Base-by-base conservation (phyloP, 1,140 invertebrate species). In the Pseudomyrmex pallidus region DNA sequence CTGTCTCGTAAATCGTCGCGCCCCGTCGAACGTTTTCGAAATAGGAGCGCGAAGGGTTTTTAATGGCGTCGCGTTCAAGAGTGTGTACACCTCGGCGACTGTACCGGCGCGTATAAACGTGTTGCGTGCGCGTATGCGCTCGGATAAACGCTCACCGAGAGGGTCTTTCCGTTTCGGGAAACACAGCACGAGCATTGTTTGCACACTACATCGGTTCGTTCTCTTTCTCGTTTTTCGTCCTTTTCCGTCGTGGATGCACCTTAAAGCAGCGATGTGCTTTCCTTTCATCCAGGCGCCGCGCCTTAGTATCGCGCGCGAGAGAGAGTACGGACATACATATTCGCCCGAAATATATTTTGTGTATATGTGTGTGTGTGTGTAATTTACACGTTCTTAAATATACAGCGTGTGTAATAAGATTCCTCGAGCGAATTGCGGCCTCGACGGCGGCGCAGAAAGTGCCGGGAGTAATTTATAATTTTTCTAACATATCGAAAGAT, bases 121-220 rank as follows among this genome's bases (percentile, higher is more conserved):
- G 83, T 86, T 86, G 80, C 87, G 76, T 54, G 78, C 59, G 85
- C 85, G 82, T 87, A 90, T 68, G 88, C 90, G 88, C 88, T 88
- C 87, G 89, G 74, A 89, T 91, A 90, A 88, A 90, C 85, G 85
- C 74, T 62, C 84, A 88, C 73, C 70, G 77, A 92, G 77, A 92
- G 91, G 91, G 91, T 92, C 90, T 90, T 93, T 93, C 91, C 92
- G 91, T 92, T 92, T 92, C 91, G 91, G 90, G 87, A 93, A 92
- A 92, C 92, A 92, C 90, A 90, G 61, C 88, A 87, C 87, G 83
- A 83, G 85, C 82, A 87, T 86, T 87, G 89, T 90, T 91, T 91
- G 87, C 85, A 87, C 87, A 89, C 74, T 88, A 83, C 90, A 92
- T 91, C 89, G 87, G 92, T 91, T 90, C 85, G 87, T 86, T 90